Conservation (phyloP, 1,140 invertebrate genomes). For the Helicoverpa zea region DNA sequence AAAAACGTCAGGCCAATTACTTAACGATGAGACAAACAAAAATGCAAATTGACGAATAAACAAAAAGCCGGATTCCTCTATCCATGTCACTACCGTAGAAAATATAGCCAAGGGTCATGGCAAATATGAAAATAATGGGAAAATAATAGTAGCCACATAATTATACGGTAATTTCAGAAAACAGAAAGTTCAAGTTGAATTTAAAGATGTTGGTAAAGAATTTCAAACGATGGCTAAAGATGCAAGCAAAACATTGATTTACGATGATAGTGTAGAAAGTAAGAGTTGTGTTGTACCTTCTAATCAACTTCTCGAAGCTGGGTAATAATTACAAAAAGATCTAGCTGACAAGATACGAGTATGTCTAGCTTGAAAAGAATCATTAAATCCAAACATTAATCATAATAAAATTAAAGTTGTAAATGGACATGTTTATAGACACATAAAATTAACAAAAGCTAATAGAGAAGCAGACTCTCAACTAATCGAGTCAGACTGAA, state of each 20-base stretch:
- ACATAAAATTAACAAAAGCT: neutral
- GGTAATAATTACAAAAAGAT: too few species aligned
- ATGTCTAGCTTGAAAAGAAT: neutral
- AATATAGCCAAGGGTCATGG: slow-evolving; percentile 22
- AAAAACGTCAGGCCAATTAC: neutral
- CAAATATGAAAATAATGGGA: slow-evolving; percentile 46
- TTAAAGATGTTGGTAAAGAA: slow-evolving; percentile 8
- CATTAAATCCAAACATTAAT: neutral
- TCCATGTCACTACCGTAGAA: slow-evolving; percentile 25
- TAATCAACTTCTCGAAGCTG: neutral
- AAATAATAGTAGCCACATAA: slow-evolving; percentile 42
- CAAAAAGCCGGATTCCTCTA: slow-evolving; percentile 10
- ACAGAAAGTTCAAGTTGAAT: slow-evolving; percentile 32
- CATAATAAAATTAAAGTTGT: neutral
- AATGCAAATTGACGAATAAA: slow-evolving; percentile 17
- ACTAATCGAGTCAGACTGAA: neutral
- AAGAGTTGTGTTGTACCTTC: neutral
- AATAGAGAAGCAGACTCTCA: neutral
- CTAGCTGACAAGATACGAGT: too few species aligned
- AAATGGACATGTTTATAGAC: neutral
- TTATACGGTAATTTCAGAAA: slow-evolving; percentile 35
- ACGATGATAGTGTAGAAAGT: slow-evolving; percentile 8
- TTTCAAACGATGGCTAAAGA: slow-evolving; percentile 4
- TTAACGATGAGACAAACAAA: slow-evolving; percentile 8
- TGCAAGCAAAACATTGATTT: slow-evolving; percentile 3